These are phyloP conservation scores for Catharus minimus DNA, from an alignment of 2,113 vertebrate species.

Conservation along the genomic window DNA sequence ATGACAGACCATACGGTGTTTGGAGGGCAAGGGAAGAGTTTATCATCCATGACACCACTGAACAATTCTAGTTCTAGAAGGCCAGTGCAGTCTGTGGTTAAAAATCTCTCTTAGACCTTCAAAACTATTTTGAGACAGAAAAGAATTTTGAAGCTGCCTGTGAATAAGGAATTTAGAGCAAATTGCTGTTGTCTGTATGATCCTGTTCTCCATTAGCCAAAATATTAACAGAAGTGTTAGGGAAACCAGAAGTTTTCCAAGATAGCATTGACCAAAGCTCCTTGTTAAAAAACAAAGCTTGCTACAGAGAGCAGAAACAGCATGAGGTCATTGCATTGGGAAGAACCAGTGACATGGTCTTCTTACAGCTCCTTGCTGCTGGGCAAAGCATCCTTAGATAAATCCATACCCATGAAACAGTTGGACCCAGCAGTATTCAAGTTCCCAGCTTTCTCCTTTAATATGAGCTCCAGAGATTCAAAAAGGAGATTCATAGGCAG, in stretches of 20 bases:
- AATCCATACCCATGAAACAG: not conserved
- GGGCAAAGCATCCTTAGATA: not conserved
- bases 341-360: accelerated
- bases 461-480: not conserved
- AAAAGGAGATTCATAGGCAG: not conserved
- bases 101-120: not conserved
- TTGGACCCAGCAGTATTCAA: not conserved
- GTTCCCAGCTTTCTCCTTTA: not conserved
- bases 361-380: not conserved
- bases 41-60: not conserved
- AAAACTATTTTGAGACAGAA: not conserved
- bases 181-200: not conserved
- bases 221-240: not conserved
- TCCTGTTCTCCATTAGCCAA: not conserved
- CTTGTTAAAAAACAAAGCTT: not conserved
- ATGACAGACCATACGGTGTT: not conserved
- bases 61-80: not conserved
- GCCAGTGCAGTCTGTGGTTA: not conserved
- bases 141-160: not conserved
- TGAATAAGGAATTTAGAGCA: not conserved
- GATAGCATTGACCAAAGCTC: not conserved
- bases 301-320: not conserved
- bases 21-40: not conserved
- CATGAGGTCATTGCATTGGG: not conserved
- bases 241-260: not conserved